A percentile compares a stretch with the other conserved stretches of the same genome.
Conservation (phyloP, 1,140 invertebrate genomes). For the Lineus longissimus region DNA sequence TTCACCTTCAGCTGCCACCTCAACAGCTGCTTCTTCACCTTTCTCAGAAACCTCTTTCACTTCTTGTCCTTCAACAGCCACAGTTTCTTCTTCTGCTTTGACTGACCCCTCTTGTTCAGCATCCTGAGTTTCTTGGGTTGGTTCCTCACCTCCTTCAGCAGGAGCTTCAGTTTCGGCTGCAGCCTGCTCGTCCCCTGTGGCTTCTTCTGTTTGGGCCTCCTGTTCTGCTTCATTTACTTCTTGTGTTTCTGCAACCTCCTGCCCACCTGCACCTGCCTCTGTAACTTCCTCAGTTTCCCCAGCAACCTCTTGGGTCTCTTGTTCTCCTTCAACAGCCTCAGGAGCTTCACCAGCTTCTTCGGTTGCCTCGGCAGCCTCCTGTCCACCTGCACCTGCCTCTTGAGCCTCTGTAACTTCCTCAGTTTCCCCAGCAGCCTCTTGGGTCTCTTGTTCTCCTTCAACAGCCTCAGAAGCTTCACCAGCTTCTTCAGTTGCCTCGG, state of each 20-base stretch:
- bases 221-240: neutral
- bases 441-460: neutral
- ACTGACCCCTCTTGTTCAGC: neutral
- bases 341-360: no score
- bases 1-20: conserved; percentile 8
- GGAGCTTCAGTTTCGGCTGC: neutral
- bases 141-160: neutral
- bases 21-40: conserved; percentile 8
- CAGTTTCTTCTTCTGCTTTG: conserved; percentile 3
- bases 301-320: conserved; percentile 1
- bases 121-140: neutral
- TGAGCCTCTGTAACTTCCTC: neutral
- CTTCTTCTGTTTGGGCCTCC: neutral
- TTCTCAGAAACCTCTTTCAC: conserved; percentile 9
- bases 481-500: no score
- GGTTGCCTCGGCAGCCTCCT: no score
- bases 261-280: neutral
- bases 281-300: neutral
- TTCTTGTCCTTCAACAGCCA: no score
- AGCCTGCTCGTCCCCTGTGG: neutral
- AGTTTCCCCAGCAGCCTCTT: conserved; percentile 5
- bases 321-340: neutral
- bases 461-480: no score
- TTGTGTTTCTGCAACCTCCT: neutral
- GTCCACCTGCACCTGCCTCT: no score